Conservation (phyloP, 2,888 invertebrate species). For the Pteria penguin region DNA sequence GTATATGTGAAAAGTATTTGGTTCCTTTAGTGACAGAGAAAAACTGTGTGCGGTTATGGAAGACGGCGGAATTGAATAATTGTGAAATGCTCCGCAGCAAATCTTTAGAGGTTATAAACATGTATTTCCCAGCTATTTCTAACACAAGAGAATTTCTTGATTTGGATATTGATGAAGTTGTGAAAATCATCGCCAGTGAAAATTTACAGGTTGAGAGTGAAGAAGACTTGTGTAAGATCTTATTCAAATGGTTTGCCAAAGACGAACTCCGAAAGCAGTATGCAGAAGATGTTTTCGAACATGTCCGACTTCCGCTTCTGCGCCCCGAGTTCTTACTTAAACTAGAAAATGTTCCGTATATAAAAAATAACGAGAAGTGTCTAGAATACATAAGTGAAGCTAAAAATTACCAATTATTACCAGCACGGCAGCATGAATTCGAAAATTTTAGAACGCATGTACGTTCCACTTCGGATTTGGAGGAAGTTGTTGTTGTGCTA, state of each 20-base stretch:
- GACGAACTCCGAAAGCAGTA: constrained; percentile 82
- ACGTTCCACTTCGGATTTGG: constrained; percentile 57
- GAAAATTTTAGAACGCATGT: constrained; percentile 57
- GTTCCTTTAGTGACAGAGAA: constrained; percentile 85
- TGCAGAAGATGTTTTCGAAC: constrained; percentile 53
- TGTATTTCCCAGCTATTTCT: constrained; percentile 65
- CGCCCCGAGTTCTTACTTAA: constrained; percentile 59
- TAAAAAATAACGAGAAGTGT: constrained; percentile 54
- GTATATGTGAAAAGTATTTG: constrained; percentile 89
- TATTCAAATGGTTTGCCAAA: constrained; percentile 81
- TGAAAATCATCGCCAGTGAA: constrained; percentile 81
- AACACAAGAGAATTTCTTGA: constrained; percentile 78
- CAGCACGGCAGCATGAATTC: constrained; percentile 65
- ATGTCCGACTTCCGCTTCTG: constrained; percentile 65
- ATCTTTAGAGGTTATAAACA: constrained; percentile 80
- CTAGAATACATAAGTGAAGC: constrained; percentile 63
- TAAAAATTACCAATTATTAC: constrained; percentile 66
- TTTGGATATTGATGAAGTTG: constrained; percentile 79
- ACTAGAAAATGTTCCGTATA: constrained; percentile 51
- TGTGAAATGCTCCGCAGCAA: constrained; percentile 80
- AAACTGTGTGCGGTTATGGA: constrained; percentile 82
- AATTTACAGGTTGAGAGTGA: constrained; percentile 81
- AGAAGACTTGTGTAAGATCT: constrained; percentile 81
- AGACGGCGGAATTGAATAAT: constrained; percentile 81
- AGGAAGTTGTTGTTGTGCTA: constrained; percentile 69